Evolutionary conservation across 2,113 vertebrate species (phyloP).

Genomic region (Synodontis membranacea): DNA sequence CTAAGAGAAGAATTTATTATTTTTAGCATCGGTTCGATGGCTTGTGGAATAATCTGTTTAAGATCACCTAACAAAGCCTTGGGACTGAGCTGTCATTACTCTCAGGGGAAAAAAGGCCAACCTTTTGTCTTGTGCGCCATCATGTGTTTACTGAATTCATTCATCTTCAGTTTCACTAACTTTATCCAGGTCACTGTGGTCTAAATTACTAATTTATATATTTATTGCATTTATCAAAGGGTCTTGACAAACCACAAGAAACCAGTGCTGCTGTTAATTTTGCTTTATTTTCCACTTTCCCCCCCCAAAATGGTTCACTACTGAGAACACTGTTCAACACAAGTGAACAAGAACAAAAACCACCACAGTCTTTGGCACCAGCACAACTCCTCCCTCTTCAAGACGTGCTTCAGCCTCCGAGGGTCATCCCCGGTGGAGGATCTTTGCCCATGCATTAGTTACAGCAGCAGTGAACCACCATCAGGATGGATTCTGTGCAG

Average conservation of each 20-base stretch:
- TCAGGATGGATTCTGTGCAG: background rate
- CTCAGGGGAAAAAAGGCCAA: background rate
- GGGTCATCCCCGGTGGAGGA: background rate
- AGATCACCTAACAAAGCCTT: background rate
- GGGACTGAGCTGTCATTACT: background rate
- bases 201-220: too few species aligned
- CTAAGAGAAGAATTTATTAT: too few species aligned
- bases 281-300: slow-evolving; percentile 37
- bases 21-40: too few species aligned
- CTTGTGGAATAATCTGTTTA: too few species aligned
- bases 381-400: slow-evolving; percentile 16
- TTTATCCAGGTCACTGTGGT: background rate
- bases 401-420: background rate
- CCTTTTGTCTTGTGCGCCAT: background rate
- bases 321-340: slow-evolving; percentile 43
- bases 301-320: slow-evolving; percentile 55
- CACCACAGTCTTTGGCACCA: slow-evolving; percentile 51
- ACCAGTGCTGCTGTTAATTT: slow-evolving; percentile 58
- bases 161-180: background rate
- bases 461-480: slow-evolving; percentile 14
- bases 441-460: background rate
- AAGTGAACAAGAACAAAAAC: slow-evolving; percentile 61
- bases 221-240: background rate
- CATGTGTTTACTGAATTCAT: background rate
- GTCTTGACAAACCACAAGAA: background rate